Conservation (phyloP, 2,113 vertebrate species). For the Pteronura brasiliensis region DNA sequence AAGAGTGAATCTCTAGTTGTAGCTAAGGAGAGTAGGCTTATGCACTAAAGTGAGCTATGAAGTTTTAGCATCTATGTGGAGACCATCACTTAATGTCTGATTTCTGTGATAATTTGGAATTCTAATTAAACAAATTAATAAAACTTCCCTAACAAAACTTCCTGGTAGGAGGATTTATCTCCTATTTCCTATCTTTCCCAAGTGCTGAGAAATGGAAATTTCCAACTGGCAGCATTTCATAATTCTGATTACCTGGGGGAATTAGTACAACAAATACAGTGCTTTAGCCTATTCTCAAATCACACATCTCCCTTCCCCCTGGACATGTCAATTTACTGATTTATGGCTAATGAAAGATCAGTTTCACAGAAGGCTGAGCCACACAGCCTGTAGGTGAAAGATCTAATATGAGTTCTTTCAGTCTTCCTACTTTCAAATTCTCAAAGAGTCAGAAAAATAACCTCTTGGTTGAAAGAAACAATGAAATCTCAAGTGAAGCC, state of each 20-base stretch:
- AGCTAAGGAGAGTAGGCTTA: neutral
- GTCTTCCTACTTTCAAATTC: neutral
- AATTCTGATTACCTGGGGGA: neutral
- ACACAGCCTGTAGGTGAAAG: neutral
- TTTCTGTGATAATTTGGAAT: constrained; percentile 22
- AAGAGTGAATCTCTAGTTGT: neutral
- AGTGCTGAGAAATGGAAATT: neutral
- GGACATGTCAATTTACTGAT: neutral
- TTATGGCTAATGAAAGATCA: neutral
- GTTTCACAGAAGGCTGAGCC: neutral
- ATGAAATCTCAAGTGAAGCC: neutral
- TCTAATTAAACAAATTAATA: neutral
- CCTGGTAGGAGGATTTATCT: neutral
- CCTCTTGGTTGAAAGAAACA: neutral
- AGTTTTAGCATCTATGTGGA: neutral
- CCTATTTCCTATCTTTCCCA: neutral
- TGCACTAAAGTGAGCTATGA: neutral
- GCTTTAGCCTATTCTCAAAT: neutral
- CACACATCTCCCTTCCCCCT: neutral
- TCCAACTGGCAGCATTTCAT: neutral
- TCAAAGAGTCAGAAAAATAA: neutral
- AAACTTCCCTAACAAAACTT: constrained; percentile 7
- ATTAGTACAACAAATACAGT: neutral
- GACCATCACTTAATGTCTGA: neutral
- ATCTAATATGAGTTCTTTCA: neutral